Conservation (phyloP, 1,140 invertebrate genomes). For the Microplitis demolitor region DNA sequence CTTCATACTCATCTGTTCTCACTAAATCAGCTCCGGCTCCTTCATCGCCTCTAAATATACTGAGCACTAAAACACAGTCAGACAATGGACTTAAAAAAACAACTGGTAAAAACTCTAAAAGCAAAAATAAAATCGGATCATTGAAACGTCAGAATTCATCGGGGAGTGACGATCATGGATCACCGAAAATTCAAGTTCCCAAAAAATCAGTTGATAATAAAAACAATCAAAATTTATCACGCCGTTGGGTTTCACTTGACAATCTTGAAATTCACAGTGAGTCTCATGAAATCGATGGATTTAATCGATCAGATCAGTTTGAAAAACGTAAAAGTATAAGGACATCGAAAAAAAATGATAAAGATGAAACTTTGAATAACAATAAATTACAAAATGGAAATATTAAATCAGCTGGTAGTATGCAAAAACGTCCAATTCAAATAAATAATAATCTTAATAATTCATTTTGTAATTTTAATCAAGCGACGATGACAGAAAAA, state of each 20-base stretch:
- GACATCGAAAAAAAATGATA: conserved; percentile 42
- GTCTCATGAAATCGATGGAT: conserved; percentile 44
- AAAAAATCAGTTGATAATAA: conserved; percentile 46
- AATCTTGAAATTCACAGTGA: conserved; percentile 50
- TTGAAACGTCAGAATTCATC: conserved; percentile 62
- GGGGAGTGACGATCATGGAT: conserved; percentile 62
- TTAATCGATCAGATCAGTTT: conserved; percentile 52
- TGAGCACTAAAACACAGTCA: conserved; percentile 46
- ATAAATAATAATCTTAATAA: conserved; percentile 60
- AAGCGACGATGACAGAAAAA: conserved; percentile 46
- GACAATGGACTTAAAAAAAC: conserved; percentile 34
- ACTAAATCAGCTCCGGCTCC: conserved; percentile 67
- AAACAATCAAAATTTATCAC: conserved; percentile 48
- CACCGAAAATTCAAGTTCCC: conserved; percentile 55
- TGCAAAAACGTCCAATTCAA: conserved; percentile 53
- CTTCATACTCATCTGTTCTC: conserved; percentile 81
- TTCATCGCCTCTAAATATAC: conserved; percentile 9
- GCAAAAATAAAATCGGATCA: conserved; percentile 48
- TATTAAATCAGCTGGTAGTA: conserved; percentile 38
- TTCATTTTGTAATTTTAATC: conserved; percentile 45
- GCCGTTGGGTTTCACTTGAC: conserved; percentile 57
- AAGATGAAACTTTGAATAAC: conserved; percentile 47
- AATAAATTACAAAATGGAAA: conserved; percentile 47
- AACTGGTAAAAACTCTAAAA: conserved; percentile 42
- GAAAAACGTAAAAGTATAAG: conserved; percentile 49